Conservation (phyloP, 2,113 vertebrate species). For the Orthonyx spaldingii region DNA sequence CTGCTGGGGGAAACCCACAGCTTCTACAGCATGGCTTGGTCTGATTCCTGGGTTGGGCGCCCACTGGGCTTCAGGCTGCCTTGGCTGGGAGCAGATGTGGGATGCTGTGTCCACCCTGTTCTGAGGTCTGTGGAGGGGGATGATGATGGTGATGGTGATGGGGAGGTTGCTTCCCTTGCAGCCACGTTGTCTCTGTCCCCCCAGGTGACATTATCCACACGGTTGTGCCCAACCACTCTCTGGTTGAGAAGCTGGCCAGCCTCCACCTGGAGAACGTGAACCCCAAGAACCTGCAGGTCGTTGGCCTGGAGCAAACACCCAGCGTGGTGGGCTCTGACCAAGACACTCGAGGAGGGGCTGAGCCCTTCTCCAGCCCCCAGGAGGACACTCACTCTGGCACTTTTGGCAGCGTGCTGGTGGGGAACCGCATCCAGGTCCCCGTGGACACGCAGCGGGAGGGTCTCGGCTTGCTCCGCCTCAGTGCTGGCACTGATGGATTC, state of each 20-base stretch:
- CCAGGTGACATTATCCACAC: conserved; percentile 84
- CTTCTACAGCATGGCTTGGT: not conserved
- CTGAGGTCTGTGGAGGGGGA: not conserved
- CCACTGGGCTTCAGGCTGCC: not conserved
- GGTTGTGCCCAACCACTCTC: conserved; percentile 84
- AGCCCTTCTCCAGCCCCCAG: conserved; percentile 66
- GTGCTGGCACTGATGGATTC: conserved; percentile 66
- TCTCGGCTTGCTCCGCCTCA: conserved; percentile 44
- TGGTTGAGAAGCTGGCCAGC: conserved; percentile 85
- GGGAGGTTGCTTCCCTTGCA: not conserved
- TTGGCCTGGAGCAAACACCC: conserved; percentile 18
- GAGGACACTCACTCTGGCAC: conserved; percentile 86
- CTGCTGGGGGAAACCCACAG: not conserved
- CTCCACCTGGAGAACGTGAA: conserved; percentile 83
- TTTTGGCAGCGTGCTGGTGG: conserved; percentile 91
- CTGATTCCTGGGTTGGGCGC: not conserved
- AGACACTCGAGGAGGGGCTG: conserved; percentile 41
- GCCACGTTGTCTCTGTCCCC: not conserved
- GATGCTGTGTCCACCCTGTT: not conserved
- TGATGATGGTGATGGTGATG: not conserved
- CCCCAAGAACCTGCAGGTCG: conserved; percentile 59
- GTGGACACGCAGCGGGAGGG: conserved; percentile 66
- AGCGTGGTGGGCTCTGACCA: conserved; percentile 42
- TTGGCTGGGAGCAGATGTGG: not conserved
- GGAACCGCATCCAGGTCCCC: conserved; percentile 94